A percentile compares a stretch with the other conserved stretches of the same genome.
Evolutionary conservation across 2,888 invertebrate genomes (phyloP).

Genomic region (Phorcus lineatus): DNA sequence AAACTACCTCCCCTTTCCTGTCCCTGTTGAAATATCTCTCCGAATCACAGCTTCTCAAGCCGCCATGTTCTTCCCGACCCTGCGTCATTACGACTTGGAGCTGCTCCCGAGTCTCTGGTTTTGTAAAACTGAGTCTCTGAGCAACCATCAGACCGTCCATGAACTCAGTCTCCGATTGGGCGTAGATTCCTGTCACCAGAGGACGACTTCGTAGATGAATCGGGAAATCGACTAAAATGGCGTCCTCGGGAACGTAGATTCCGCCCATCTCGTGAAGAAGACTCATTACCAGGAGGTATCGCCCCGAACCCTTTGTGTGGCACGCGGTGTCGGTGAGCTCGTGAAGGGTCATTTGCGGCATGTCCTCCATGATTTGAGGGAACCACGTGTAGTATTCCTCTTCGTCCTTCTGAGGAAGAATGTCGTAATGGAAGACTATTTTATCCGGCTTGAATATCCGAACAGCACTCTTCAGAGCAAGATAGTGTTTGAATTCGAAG

Average conservation of each 20-base stretch:
- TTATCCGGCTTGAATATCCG: slow-evolving; percentile 28
- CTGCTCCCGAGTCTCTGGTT: slow-evolving; percentile 13
- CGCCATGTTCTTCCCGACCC: slow-evolving; percentile 15
- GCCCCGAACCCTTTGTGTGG: slow-evolving; percentile 15
- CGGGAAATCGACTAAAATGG: slow-evolving; percentile 28
- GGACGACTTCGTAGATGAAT: not conserved
- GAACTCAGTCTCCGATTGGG: slow-evolving; percentile 24
- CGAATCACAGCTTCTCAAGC: slow-evolving; percentile 24
- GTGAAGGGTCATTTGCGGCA: slow-evolving; percentile 22
- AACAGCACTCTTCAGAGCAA: slow-evolving; percentile 33
- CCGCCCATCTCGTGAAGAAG: slow-evolving; percentile 34
- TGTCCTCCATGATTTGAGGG: slow-evolving; percentile 6
- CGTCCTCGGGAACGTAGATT: slow-evolving; percentile 36
- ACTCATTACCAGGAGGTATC: slow-evolving; percentile 23
- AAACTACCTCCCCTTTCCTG: slow-evolving; percentile 13
- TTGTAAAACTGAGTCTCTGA: not conserved
- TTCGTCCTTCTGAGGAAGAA: slow-evolving; percentile 26
- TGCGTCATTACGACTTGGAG: slow-evolving; percentile 14
- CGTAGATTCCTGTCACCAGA: slow-evolving; percentile 27
- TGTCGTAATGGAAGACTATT: slow-evolving; percentile 29
- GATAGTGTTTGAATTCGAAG: slow-evolving; percentile 36
- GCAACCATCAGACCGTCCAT: slow-evolving; percentile 30
- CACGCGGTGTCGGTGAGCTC: slow-evolving; percentile 25
- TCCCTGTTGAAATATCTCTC: slow-evolving; percentile 16
- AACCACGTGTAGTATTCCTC: slow-evolving; percentile 37